Evolutionary conservation across 2,797 vertebrate genomes (phyloP).

Genomic region (Psittacula derbiana): DNA sequence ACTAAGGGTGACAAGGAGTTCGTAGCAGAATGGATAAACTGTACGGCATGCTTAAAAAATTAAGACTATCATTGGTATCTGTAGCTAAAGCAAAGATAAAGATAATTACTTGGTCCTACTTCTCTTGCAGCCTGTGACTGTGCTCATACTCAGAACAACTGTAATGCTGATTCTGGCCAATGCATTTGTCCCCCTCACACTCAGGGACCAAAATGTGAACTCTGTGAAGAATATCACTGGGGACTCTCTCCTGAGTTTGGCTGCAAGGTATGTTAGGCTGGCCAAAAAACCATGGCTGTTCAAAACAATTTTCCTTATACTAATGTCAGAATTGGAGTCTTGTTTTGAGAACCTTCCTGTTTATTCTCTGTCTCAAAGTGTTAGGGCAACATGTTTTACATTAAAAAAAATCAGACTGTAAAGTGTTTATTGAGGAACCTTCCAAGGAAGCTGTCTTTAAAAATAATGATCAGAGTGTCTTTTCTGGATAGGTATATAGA

Average conservation of each 20-base stretch:
- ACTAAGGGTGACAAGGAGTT: not conserved
- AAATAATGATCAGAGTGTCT: not conserved
- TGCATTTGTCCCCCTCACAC: constrained; percentile 91
- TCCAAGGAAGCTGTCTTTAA: not conserved
- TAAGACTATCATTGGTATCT: rapidly evolving
- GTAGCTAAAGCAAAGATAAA: not conserved
- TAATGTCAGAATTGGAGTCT: not conserved
- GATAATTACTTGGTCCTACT: not conserved
- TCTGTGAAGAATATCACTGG: constrained; percentile 85
- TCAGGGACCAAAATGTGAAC: constrained; percentile 81
- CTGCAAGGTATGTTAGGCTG: constrained; percentile 83
- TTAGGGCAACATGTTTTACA: not conserved
- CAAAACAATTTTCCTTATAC: not conserved
- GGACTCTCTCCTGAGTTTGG: constrained; percentile 80
- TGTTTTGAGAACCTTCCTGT: not conserved
- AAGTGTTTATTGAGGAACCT: not conserved
- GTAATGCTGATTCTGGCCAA: constrained; percentile 81
- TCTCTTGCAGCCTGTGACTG: constrained; percentile 85
- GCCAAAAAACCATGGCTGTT: not conserved
- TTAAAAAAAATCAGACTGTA: not conserved
- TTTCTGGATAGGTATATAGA: not conserved
- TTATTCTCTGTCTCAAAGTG: not conserved
- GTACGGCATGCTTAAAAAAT: not conserved
- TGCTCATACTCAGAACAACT: constrained; percentile 86
- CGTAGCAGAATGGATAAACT: not conserved